Conservation (phyloP, 2,113 vertebrate genomes). For the Dendrocopos noguchii region DNA sequence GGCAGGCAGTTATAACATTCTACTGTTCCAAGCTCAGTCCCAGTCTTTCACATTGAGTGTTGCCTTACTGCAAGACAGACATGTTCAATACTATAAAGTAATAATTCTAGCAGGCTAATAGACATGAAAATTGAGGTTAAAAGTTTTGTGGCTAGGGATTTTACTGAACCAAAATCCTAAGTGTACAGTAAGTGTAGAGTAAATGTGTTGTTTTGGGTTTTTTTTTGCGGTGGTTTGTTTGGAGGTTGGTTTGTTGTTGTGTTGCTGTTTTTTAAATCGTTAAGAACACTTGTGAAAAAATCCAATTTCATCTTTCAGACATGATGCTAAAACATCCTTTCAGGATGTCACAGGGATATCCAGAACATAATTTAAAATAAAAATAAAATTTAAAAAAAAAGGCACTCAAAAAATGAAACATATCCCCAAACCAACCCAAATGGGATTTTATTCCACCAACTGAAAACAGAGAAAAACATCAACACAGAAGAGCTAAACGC, state of each 20-base stretch:
- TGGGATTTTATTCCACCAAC: not conserved
- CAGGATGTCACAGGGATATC: not conserved
- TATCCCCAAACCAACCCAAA: not conserved
- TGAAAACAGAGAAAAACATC: not conserved
- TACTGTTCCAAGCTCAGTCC: not conserved
- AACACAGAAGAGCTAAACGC: not conserved
- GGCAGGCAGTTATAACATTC: not conserved
- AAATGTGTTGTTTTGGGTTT: not conserved
- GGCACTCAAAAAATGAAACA: accelerated
- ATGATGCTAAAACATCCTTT: not conserved
- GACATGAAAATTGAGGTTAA: not conserved
- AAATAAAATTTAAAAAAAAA: no score
- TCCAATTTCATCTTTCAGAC: not conserved
- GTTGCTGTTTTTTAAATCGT: not conserved
- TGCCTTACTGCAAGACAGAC: not conserved
- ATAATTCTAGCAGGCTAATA: not conserved
- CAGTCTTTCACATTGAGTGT: not conserved
- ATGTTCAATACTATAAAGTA: not conserved
- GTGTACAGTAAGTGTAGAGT: not conserved
- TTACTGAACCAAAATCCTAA: not conserved
- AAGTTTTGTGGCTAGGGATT: not conserved
- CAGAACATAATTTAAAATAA: not conserved
- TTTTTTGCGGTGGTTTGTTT: no score
- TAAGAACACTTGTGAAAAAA: not conserved
- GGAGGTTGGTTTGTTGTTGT: no score